A percentile compares a stretch with the other conserved stretches of the same genome.
Evolutionary conservation across 92 coral and sea anemone species (phyloP).

Genomic region (Muricea muricata): DNA sequence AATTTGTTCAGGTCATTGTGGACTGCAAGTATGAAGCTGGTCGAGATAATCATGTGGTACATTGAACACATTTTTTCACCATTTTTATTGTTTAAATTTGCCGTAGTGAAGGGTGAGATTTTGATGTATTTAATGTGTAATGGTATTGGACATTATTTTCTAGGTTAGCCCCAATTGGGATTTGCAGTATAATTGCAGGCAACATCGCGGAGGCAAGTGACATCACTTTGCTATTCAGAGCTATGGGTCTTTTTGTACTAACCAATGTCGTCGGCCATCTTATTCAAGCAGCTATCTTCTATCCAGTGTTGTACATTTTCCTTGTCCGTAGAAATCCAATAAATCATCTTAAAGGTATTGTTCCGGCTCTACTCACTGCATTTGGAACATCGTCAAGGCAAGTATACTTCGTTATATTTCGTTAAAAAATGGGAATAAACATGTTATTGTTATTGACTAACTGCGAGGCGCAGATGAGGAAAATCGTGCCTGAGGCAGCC

Average conservation of each 20-base stretch:
- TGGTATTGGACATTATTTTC: not conserved
- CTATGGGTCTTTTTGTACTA: not conserved
- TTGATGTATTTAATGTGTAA: no score
- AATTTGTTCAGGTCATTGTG: not conserved
- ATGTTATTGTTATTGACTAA: no score
- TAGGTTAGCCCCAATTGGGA: conserved; percentile 21
- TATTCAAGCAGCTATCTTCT: not conserved
- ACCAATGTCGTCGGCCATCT: not conserved
- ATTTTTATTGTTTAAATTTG: not conserved
- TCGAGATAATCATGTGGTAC: conserved; percentile 11
- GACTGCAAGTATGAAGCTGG: conserved; percentile 9
- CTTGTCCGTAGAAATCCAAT: not conserved
- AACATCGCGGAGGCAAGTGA: not conserved
- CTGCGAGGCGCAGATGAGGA: no score
- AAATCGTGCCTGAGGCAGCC: no score
- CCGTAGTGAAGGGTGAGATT: not conserved
- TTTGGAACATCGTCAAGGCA: conserved; percentile 22
- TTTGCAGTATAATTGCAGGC: conserved; percentile 20
- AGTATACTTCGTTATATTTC: no score
- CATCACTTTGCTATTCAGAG: not conserved
- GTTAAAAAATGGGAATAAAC: no score
- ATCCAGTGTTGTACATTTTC: conserved; percentile 4
- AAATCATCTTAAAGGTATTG: not conserved
- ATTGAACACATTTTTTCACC: not conserved
- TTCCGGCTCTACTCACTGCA: conserved; percentile 13